Evolutionary conservation across 2,888 invertebrate species (phyloP), one percentile per base, ranked within the genome.

Genomic region (Lottia scabra): DNA sequence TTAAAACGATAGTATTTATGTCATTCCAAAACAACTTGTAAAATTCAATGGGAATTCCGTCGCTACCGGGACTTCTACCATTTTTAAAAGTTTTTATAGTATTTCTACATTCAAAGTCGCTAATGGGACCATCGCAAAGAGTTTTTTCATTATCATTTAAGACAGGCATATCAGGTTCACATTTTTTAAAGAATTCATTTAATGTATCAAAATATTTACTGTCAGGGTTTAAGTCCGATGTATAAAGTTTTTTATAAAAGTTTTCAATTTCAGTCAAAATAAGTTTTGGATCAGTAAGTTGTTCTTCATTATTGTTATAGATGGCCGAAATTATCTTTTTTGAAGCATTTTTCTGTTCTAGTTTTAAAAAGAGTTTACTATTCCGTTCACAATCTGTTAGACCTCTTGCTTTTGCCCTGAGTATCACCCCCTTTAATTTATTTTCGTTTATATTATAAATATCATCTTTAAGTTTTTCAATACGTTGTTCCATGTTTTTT

Each of bases 241-340:
- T 71, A 62, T 66, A 71, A 15, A 71, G 43, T 12, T 66, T 45
- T 44, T 63, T 15, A 63, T 71, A 71, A 26, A 62, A 71, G 27
- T 63, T 10, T 38, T 30, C 30, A 30, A 30, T 30, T 30, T 30
- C 30, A 6, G 2, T 30, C 6, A 2, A 30, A 30, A 4, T 30
- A 30, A 30, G 30, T 30, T 30, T 30, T 30, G 30, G 30, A 30
- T 30, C 30, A 30, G 30, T 30, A 6, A 30, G 30, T 6, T 30
- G 30, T 30, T 30, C 30, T 30, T 30, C 30, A 30, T 30, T 30
- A 2, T 30, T 30, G 30, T 30, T 30, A 6, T 30, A 30, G 30
- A 30, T 2, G 30, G 30, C 30, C 30, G 30, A 30, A 30, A 30
- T 30, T 30, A 30, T 30, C 30, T 30, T 30, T 30, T 30, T 30